Conservation (phyloP, 2,888 invertebrate species). For the Listrodromus nycthemerus region DNA sequence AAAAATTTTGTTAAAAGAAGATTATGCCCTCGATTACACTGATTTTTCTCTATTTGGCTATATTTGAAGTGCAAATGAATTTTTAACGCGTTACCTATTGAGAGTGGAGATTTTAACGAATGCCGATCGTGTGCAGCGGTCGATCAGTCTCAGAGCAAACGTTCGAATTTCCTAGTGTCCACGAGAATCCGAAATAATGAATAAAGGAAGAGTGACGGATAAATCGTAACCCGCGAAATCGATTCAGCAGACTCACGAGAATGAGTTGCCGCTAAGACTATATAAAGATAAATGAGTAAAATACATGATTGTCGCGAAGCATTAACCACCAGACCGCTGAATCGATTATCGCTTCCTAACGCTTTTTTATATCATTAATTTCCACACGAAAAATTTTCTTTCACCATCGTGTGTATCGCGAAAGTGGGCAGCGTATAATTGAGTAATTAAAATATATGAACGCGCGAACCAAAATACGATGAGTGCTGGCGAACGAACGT, state of each 20-base stretch:
- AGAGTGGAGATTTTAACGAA: conserved; percentile 23
- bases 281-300: not conserved
- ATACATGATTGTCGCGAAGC: not conserved
- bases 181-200: not conserved
- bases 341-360: conserved; percentile 17
- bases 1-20: not conserved
- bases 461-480: conserved; percentile 5
- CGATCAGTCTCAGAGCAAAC: conserved; percentile 30
- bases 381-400: conserved; percentile 1
- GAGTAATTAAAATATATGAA: not conserved
- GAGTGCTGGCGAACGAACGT: conserved; percentile 26
- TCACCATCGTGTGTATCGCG: not conserved
- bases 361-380: conserved; percentile 5
- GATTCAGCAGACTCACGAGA: conserved; percentile 11
- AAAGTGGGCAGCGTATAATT: not conserved
- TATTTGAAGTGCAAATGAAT: not conserved
- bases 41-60: not conserved
- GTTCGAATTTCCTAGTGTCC: conserved; percentile 37
- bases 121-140: conserved; percentile 34
- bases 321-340: conserved; percentile 8
- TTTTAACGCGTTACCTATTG: conserved; percentile 20
- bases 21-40: not conserved
- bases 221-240: conserved; percentile 10
- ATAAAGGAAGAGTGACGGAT: not conserved
- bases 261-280: conserved; percentile 5